Percentiles rank a stretch among this genome's conserved stretches.
Evolutionary conservation across 2,113 vertebrate genomes (phyloP).

Genomic region (Spermophilus dauricus): DNA sequence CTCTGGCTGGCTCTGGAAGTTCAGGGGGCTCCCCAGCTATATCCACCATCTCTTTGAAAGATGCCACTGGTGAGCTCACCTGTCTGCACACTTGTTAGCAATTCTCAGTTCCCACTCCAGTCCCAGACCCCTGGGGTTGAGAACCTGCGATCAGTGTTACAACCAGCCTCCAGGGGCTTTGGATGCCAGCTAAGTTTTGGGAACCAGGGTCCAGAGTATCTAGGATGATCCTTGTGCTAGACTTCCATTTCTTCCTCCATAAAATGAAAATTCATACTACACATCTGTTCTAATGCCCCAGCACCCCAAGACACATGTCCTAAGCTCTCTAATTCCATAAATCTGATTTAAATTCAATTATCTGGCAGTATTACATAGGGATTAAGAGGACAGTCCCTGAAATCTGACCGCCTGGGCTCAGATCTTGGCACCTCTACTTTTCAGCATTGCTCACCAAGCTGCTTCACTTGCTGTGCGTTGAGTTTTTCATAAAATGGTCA

Average conservation of each 20-base stretch:
- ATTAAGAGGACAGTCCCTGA: not conserved
- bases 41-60: not conserved
- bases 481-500: not conserved
- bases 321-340: not conserved
- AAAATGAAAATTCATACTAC: not conserved
- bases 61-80: not conserved
- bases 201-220: not conserved
- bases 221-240: not conserved
- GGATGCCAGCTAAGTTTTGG: not conserved
- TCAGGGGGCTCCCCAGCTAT: not conserved
- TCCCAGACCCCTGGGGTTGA: not conserved
- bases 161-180: not conserved
- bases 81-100: not conserved
- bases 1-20: too few species aligned
- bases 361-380: not conserved
- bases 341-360: not conserved
- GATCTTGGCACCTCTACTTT: not conserved
- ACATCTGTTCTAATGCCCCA: not conserved
- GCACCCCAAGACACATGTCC: too few species aligned
- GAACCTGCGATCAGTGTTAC: not conserved
- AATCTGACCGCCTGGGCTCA: not conserved
- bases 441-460: not conserved
- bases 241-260: not conserved
- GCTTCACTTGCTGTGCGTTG: fast-evolving
- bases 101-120: not conserved